Percentiles rank a stretch among this genome's conserved stretches.
These are phyloP conservation scores for Leptobrachium leishanense DNA, from an alignment of 2,113 vertebrate species.

Conservation along the genomic window DNA sequence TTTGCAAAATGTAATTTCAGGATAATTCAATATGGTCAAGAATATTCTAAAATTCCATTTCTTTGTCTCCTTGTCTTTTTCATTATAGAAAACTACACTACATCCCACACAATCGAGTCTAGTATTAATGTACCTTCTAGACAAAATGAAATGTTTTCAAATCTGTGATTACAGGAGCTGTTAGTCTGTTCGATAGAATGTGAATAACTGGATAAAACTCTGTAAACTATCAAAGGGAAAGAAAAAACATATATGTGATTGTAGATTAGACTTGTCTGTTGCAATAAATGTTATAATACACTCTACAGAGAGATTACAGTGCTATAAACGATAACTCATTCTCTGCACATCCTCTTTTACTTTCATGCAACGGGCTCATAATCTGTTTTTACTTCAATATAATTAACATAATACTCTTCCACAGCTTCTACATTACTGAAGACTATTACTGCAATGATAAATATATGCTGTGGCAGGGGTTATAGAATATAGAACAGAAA, in stretches of 20 bases:
- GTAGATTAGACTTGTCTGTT: constrained; percentile 7
- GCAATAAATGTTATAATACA: constrained; percentile 12
- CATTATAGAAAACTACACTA: not conserved
- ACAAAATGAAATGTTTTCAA: not conserved
- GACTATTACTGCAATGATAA: not conserved
- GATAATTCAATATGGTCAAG: too few relatives aligned
- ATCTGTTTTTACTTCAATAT: constrained; percentile 32
- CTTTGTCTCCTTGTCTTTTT: not conserved
- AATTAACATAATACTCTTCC: constrained; percentile 26
- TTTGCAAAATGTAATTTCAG: too few relatives aligned
- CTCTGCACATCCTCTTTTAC: not conserved
- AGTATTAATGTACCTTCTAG: not conserved
- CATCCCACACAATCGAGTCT: not conserved
- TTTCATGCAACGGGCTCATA: constrained; percentile 9
- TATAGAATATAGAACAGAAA: constrained; percentile 3
- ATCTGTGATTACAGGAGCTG: constrained; percentile 16
- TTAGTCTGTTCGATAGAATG: not conserved
- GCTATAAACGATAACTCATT: constrained; percentile 13
- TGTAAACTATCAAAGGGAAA: not conserved
- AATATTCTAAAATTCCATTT: too few relatives aligned
- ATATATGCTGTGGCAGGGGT: constrained; percentile 17
- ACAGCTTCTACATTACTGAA: constrained; percentile 8
- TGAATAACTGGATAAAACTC: constrained; percentile 29
- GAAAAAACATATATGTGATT: constrained; percentile 2
- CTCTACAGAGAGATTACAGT: constrained; percentile 13